Base-by-base conservation (phyloP, 2,797 vertebrate species). In the Pseudochirops cupreus region DNA sequence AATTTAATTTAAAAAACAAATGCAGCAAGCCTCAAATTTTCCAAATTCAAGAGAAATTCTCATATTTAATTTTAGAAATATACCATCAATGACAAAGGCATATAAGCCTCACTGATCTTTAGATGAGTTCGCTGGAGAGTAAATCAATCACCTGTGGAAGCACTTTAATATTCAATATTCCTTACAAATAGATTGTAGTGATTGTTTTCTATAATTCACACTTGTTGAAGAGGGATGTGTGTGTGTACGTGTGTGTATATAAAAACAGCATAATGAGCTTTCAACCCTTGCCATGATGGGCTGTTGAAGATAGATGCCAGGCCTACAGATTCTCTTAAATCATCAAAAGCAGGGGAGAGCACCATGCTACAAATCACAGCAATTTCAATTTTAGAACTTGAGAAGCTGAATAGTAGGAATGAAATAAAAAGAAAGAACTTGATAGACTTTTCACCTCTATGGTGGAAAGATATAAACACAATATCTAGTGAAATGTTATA, bases 281-380 rank as follows among this genome's bases (percentile, higher is more conserved):
- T 55, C 46, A 95, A 24, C n/a, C 14, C 7, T 57, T 57, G 56
- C 74, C 91, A 59, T 94, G 14, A 93, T 16, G 58, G 62, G 62
- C 55, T 91, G 92, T 90, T 92, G 92, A 93, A 96, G 95, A 91
- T 50, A 33, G 92, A 92, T 52, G 87, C 90, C 93, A 92, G 96
- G 89, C 29, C 90, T 14, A 31, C 28, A 89, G 56, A 67, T 56
- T 28, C 18, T 55, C 9, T 16, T 1, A 11, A 21, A 33, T 74
- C 74, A 46, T 50, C 1, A 5, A 1, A 21, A 58, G 74, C 21
- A 91, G 55, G 46, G 39, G 91, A 87, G 50, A 82, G 59, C 24
- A 55, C 24, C 90, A 94, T 28, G 1, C 53, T 62, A 92, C 56
- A 91, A 52, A 92, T 56, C 56, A 82, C 50, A 57, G 87, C 31